Conservation (phyloP, 2,113 vertebrate species). For the Propithecus coquereli region DNA sequence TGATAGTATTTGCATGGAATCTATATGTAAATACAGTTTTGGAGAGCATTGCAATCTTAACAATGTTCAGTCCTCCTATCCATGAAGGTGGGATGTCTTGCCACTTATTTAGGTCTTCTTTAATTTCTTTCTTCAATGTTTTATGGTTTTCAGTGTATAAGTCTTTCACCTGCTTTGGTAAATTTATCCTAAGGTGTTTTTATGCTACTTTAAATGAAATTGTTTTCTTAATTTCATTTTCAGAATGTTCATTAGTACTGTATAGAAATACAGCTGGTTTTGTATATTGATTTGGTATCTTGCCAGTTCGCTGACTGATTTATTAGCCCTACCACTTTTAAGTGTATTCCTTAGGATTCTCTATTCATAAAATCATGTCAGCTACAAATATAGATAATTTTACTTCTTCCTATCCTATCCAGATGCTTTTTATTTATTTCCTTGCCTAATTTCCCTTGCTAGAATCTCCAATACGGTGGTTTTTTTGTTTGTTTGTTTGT, state of each 20-base stretch:
- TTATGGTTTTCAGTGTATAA: background rate
- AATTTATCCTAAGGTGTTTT: background rate
- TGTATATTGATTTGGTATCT: background rate
- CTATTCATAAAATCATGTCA: background rate
- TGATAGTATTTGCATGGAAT: background rate
- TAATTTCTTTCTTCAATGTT: background rate
- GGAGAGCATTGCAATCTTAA: background rate
- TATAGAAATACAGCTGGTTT: background rate
- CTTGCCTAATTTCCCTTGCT: background rate
- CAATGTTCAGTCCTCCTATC: background rate
- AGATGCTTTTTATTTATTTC: background rate
- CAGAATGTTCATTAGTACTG: background rate
- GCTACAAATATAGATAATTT: background rate
- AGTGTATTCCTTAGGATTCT: background rate
- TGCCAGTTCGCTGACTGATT: background rate
- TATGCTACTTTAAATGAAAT: background rate
- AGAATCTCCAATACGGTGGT: background rate
- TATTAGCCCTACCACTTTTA: background rate
- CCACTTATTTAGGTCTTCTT: background rate
- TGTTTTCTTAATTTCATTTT: background rate
- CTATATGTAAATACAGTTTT: background rate
- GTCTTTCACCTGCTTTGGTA: background rate
- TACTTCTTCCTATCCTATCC: background rate
- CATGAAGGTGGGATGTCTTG: background rate
- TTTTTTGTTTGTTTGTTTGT: too few species aligned